These are phyloP conservation scores for Chloropsis cyanopogon DNA, from an alignment of 2,113 vertebrate species.

Conservation along the genomic window DNA sequence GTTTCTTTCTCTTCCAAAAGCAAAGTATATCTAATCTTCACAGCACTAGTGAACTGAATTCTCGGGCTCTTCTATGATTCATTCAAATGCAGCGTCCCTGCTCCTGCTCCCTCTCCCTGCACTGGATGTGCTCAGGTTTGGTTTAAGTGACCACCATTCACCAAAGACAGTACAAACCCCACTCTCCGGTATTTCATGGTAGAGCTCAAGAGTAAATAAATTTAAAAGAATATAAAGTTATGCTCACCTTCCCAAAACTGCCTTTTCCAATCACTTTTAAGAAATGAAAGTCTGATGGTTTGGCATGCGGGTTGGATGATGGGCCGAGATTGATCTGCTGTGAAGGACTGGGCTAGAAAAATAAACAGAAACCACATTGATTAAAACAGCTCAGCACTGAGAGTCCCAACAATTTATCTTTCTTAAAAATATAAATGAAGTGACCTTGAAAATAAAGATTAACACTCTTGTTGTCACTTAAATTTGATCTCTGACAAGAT, in stretches of 20 bases:
- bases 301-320: slow-evolving; percentile 95
- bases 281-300: slow-evolving; percentile 97
- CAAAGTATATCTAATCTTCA: neutral
- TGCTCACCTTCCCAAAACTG: slow-evolving; percentile 90
- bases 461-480: neutral
- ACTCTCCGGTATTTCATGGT: fast-evolving
- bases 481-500: neutral
- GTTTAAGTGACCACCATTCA: neutral
- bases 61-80: neutral
- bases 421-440: neutral
- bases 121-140: neutral
- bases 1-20: neutral
- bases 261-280: slow-evolving; percentile 98
- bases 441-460: neutral
- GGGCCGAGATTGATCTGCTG: slow-evolving; percentile 98
- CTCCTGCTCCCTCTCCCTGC: neutral
- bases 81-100: neutral
- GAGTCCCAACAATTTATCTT: neutral
- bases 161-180: neutral
- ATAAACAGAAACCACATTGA: neutral
- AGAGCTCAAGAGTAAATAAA: neutral
- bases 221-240: neutral
- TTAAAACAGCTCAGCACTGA: neutral
- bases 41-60: neutral
- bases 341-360: slow-evolving; percentile 89